Evolutionary conservation across 2,113 vertebrate genomes (phyloP).

Genomic region (Nibea coibor): DNA sequence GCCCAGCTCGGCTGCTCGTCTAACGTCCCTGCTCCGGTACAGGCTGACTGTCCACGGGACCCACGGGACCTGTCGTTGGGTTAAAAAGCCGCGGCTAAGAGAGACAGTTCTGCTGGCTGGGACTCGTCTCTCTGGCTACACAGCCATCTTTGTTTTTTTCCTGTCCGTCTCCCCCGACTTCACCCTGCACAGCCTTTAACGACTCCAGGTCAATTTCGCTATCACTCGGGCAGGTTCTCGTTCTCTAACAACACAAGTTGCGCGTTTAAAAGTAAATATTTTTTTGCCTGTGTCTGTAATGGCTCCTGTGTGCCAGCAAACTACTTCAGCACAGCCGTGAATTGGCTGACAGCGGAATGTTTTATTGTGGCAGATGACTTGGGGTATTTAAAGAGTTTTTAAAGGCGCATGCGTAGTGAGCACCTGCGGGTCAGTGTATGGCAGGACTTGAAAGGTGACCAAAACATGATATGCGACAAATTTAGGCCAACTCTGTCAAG

Average conservation of each 20-base stretch:
- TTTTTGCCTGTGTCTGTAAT: constrained; percentile 31
- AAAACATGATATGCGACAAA: constrained; percentile 79
- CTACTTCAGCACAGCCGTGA: constrained; percentile 37
- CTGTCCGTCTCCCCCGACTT: constrained; percentile 76
- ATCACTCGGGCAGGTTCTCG: constrained; percentile 55
- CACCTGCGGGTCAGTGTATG: constrained; percentile 75
- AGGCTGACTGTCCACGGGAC: constrained; percentile 63
- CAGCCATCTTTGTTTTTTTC: constrained; percentile 89
- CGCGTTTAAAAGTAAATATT: constrained; percentile 59
- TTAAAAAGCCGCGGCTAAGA: constrained; percentile 37
- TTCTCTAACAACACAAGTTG: constrained; percentile 48
- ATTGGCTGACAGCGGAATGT: constrained; percentile 80
- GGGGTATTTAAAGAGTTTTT: constrained; percentile 84
- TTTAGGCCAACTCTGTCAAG: constrained; percentile 12
- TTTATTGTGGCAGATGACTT: constrained; percentile 85
- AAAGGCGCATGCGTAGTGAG: constrained; percentile 78
- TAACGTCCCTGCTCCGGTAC: constrained; percentile 67
- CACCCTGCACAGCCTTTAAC: constrained; percentile 54
- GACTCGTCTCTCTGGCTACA: constrained; percentile 81
- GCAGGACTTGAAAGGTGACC: constrained; percentile 71
- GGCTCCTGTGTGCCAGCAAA: constrained; percentile 45
- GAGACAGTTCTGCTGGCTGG: constrained; percentile 70
- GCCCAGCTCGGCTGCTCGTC: constrained; percentile 62
- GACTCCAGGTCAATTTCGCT: constrained; percentile 65
- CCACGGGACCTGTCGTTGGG: constrained; percentile 66